These are phyloP conservation scores for Cichlasoma orientale DNA, from an alignment of 2,797 vertebrate species.

Conservation along the genomic window DNA sequence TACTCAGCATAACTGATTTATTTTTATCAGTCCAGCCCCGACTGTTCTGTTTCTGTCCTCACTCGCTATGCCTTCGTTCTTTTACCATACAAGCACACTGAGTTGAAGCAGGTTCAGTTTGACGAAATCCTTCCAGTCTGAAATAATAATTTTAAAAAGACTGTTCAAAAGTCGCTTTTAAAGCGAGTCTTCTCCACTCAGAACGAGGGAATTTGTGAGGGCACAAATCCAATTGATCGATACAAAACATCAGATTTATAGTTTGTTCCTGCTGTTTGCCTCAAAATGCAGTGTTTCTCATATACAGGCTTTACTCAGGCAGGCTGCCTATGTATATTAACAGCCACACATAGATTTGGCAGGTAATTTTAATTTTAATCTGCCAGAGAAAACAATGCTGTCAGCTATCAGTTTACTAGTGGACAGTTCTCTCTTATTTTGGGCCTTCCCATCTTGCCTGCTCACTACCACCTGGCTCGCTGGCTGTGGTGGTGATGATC, in stretches of 20 bases:
- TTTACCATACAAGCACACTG: neutral
- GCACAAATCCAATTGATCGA: neutral
- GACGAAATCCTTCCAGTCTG: neutral
- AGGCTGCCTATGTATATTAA: accelerated
- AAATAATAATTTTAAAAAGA: neutral
- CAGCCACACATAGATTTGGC: accelerated
- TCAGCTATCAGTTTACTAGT: neutral
- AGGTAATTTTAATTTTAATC: neutral
- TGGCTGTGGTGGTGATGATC: neutral
- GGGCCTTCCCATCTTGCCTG: neutral
- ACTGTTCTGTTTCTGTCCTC: neutral
- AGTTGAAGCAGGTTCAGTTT: neutral
- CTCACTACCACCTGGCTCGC: neutral
- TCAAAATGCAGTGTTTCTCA: neutral
- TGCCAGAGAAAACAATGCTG: neutral
- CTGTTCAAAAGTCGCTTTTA: neutral
- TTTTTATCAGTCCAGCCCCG: neutral
- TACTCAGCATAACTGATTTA: neutral
- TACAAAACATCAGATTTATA: neutral
- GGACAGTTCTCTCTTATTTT: neutral
- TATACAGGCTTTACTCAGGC: neutral
- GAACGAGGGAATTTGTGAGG: neutral
- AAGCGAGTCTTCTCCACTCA: neutral
- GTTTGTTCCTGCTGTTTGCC: neutral
- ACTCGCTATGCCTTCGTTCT: neutral